Conservation (phyloP, 2,113 vertebrate species). For the Kobus ellipsiprymnus region DNA sequence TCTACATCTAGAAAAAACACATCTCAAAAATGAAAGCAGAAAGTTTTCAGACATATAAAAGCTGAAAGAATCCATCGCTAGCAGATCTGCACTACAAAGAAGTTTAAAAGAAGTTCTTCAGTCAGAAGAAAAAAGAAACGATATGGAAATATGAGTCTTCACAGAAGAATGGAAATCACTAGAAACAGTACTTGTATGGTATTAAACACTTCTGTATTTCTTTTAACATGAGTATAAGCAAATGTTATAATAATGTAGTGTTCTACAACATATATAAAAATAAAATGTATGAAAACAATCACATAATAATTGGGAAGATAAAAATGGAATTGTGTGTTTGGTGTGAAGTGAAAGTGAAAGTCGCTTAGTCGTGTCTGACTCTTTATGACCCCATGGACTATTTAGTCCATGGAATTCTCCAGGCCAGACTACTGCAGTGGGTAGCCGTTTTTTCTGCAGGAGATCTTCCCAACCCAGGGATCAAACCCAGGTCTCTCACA, state of each 20-base stretch:
- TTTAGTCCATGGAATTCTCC: neutral
- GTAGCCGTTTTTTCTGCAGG: accelerated
- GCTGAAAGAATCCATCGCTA: neutral
- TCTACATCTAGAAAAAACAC: neutral
- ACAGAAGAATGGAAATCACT: neutral
- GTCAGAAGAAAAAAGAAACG: neutral
- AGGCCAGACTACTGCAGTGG: neutral
- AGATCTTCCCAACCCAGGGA: neutral
- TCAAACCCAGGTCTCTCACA: neutral
- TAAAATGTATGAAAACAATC: neutral
- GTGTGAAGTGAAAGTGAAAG: neutral
- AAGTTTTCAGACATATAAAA: neutral
- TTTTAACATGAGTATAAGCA: neutral
- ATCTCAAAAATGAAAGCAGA: neutral
- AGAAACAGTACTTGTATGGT: neutral
- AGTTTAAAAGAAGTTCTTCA: neutral
- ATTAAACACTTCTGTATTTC: neutral
- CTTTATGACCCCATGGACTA: neutral
- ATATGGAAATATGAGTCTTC: neutral
- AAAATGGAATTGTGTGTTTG: neutral
- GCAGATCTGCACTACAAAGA: neutral
- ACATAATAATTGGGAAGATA: neutral
- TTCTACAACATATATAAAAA: neutral
- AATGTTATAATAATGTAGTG: neutral
- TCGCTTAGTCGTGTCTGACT: accelerated